Evolutionary conservation across 2,797 vertebrate species (phyloP).

Genomic region (Garrulus glandarius): DNA sequence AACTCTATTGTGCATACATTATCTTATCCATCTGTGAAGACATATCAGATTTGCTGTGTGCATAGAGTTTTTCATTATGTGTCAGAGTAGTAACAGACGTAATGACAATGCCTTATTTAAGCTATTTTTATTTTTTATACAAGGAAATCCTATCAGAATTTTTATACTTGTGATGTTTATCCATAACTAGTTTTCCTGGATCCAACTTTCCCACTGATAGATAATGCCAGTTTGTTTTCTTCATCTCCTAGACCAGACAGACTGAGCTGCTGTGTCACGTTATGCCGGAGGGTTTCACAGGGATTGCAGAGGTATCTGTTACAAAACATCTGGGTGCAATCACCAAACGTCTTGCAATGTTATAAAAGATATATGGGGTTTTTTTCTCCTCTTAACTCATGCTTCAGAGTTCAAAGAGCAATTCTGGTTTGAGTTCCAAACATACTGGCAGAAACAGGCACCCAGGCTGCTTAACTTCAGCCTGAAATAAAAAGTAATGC

Average conservation of each 20-base stretch:
- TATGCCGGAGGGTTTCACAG: background rate
- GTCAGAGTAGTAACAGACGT: background rate
- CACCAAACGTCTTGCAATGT: background rate
- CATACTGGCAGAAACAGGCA: background rate
- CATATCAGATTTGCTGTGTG: background rate
- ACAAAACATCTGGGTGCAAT: background rate
- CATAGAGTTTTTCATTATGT: background rate
- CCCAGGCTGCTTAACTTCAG: background rate
- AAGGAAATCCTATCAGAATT: background rate
- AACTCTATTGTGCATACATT: background rate
- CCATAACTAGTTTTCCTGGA: background rate
- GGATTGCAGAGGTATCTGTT: background rate
- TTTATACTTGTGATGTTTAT: background rate
- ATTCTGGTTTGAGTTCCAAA: background rate
- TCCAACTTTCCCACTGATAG: background rate
- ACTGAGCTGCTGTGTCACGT: background rate
- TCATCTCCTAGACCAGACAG: background rate
- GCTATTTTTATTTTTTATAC: background rate
- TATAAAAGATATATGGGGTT: background rate
- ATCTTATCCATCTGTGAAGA: background rate
- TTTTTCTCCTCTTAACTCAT: background rate
- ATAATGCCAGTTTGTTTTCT: background rate
- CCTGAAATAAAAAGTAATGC: background rate
- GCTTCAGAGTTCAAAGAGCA: background rate
- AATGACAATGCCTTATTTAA: background rate